phyloP scores from a whole-genome alignment of 2,888 invertebrate species.

The Helleia helle region DNA sequence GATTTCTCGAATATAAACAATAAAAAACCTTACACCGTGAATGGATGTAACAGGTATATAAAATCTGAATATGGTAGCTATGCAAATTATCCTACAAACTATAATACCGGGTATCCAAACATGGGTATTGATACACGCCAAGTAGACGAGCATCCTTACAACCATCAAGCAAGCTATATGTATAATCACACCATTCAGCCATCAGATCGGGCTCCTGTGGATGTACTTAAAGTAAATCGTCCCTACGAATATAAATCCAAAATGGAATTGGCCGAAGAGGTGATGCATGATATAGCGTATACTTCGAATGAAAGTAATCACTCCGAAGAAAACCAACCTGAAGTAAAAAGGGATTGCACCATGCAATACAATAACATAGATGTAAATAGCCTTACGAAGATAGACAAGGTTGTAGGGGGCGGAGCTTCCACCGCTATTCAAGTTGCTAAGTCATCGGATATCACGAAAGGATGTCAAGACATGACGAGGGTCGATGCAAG shows the following conservation, averaged over 20 bases:
- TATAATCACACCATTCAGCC: neutral
- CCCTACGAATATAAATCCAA: constrained; percentile 37
- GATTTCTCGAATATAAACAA: constrained; percentile 37
- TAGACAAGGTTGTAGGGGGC: constrained; percentile 49
- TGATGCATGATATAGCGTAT: constrained; percentile 41
- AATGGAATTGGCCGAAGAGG: constrained; percentile 41
- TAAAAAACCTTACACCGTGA: constrained; percentile 35
- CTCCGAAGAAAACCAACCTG: constrained; percentile 1
- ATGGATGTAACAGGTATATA: constrained; percentile 31
- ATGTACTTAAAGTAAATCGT: neutral
- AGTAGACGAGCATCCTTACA: neutral
- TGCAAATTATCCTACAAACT: constrained; percentile 42
- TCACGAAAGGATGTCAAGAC: constrained; percentile 50
- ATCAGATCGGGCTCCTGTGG: neutral
- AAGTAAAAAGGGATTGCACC: constrained; percentile 32
- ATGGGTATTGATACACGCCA: neutral
- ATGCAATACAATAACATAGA: constrained; percentile 12
- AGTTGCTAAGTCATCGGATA: constrained; percentile 52
- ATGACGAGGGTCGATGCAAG: constrained; percentile 64
- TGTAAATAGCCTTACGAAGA: constrained; percentile 42
- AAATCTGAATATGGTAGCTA: constrained; percentile 50
- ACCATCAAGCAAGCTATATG: constrained; percentile 35
- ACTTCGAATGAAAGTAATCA: constrained; percentile 29
- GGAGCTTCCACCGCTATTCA: constrained; percentile 41
- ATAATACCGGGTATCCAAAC: constrained; percentile 28